phyloP scores from a whole-genome alignment of 37 sponge, comb jelly and placozoan genomes.

The Haliclona indistincta region DNA sequence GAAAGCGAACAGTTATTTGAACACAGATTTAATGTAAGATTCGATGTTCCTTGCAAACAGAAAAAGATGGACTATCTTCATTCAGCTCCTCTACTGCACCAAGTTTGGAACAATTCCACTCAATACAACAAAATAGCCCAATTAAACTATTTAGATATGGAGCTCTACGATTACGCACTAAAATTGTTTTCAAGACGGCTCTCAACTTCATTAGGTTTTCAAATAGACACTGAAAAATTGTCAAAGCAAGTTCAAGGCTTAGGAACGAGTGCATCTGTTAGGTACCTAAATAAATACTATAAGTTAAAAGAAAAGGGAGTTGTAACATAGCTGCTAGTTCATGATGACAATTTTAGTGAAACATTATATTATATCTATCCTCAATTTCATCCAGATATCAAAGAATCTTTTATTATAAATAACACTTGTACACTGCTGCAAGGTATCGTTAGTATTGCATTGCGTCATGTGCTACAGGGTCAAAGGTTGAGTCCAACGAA shows the following conservation, averaged over 20 bases:
- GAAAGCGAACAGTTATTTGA: constrained; percentile 73
- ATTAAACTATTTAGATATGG: constrained; percentile 72
- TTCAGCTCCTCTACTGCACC: constrained; percentile 24
- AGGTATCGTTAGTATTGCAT: no score
- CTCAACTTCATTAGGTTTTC: background rate
- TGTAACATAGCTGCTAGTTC: no score
- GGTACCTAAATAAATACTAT: background rate
- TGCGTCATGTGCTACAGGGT: no score
- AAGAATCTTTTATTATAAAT: no score
- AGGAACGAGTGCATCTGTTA: background rate
- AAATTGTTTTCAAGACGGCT: constrained; percentile 53
- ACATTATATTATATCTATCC: no score
- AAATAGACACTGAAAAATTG: constrained; percentile 6
- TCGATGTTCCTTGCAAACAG: constrained; percentile 50
- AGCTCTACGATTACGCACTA: constrained; percentile 75
- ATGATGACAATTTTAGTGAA: no score
- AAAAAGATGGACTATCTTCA: constrained; percentile 10
- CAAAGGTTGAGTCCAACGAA: no score
- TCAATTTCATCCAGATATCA: no score
- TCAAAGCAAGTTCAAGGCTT: background rate
- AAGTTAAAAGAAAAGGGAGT: no score
- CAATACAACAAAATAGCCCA: constrained; percentile 33
- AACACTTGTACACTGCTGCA: no score
- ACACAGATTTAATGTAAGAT: constrained; percentile 66
- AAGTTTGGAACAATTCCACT: constrained; percentile 25